Conservation (phyloP, 2,113 vertebrate genomes). For the Scortum barcoo region DNA sequence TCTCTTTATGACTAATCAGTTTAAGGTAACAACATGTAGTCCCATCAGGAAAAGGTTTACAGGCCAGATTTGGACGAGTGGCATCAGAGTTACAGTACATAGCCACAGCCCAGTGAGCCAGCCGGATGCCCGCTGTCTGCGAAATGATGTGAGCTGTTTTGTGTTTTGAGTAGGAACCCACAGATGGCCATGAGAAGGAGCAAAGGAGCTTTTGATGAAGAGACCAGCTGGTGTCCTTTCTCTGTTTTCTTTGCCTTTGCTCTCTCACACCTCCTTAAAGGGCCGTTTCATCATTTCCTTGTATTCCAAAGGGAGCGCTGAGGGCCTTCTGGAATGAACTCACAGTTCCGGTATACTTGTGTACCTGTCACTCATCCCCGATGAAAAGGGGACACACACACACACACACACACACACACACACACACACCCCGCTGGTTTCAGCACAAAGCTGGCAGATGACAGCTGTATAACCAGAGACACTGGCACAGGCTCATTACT, state of each 20-base stretch:
- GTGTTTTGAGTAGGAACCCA: constrained; percentile 58
- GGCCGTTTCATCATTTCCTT: constrained; percentile 59
- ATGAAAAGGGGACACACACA: constrained; percentile 23
- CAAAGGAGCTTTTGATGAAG: constrained; percentile 64
- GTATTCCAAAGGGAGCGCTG: constrained; percentile 50
- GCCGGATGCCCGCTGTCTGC: constrained; percentile 46
- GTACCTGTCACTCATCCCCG: constrained; percentile 63
- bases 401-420: constrained; percentile 4
- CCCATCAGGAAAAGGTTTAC: constrained; percentile 26
- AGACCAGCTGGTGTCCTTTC: constrained; percentile 74
- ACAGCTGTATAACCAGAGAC: constrained; percentile 67
- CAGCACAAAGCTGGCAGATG: constrained; percentile 63
- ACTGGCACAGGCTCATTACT: constrained; percentile 67
- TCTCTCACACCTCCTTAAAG: constrained; percentile 60
- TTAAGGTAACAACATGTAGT: constrained; percentile 10
- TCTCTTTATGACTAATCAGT: not conserved
- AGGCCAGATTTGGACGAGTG: constrained; percentile 31
- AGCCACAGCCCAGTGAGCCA: constrained; percentile 37
- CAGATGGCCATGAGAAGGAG: constrained; percentile 67
- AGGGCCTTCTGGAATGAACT: constrained; percentile 55
- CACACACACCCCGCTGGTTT: constrained; percentile 12
- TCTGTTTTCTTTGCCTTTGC: constrained; percentile 52
- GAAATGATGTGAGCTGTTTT: constrained; percentile 60
- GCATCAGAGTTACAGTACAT: constrained; percentile 8
- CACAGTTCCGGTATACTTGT: constrained; percentile 68